Conservation (phyloP, 2,888 invertebrate genomes). For the Papilio elwesi region DNA sequence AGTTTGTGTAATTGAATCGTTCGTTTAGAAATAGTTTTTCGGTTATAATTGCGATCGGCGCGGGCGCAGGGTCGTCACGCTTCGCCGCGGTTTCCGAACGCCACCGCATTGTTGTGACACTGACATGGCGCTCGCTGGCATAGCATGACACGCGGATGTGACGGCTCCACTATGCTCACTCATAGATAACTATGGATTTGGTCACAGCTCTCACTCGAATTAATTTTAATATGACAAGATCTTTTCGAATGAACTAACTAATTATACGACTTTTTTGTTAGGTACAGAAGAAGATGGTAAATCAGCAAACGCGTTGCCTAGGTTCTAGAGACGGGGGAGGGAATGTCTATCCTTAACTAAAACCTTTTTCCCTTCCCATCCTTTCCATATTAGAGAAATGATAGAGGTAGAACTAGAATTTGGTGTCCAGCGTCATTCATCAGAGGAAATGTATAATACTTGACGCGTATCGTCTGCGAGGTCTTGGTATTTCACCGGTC, state of each 20-base stretch:
- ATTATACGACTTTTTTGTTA: too few species aligned
- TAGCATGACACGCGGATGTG: constrained; percentile 19
- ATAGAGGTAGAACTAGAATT: too few species aligned
- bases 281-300: too few species aligned
- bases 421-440: too few species aligned
- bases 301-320: too few species aligned
- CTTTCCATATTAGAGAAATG: too few species aligned
- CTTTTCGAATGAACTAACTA: not conserved
- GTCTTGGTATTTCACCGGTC: too few species aligned
- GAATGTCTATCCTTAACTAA: too few species aligned
- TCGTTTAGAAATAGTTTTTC: constrained; percentile 14
- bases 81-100: constrained; percentile 14
- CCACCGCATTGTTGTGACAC: constrained; percentile 13
- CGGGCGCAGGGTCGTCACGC: constrained; percentile 33
- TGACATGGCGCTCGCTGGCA: not conserved
- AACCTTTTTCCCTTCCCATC: too few species aligned
- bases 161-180: constrained; percentile 11
- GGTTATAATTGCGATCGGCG: constrained; percentile 20
- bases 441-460: too few species aligned
- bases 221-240: not conserved
- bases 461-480: too few species aligned
- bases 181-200: constrained; percentile 12
- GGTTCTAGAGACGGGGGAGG: too few species aligned
- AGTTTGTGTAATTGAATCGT: constrained; percentile 8
- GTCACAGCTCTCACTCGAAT: not conserved